Evolutionary conservation across 2,113 vertebrate species (phyloP).

Genomic region (Rhagologus leucostigma): DNA sequence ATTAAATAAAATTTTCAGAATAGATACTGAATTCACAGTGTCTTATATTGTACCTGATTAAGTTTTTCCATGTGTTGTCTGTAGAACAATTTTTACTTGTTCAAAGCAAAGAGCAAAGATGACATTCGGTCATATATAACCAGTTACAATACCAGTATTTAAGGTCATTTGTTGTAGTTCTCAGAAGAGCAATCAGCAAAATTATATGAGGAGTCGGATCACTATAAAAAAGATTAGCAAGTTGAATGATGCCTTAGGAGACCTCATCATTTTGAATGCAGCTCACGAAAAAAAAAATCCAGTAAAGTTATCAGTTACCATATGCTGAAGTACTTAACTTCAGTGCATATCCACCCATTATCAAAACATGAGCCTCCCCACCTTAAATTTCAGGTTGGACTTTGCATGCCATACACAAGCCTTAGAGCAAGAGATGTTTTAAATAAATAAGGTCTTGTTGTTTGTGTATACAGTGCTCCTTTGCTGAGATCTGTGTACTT

Average conservation of each 20-base stretch:
- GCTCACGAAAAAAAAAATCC: background rate
- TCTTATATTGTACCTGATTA: background rate
- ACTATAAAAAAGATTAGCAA: background rate
- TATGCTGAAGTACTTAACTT: background rate
- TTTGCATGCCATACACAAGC: constrained; percentile 28
- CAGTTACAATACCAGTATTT: background rate
- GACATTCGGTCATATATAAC: background rate
- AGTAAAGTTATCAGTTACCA: background rate
- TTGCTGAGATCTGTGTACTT: background rate
- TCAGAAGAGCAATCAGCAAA: background rate
- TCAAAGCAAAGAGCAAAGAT: background rate
- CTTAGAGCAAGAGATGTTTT: constrained; percentile 32
- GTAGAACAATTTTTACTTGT: background rate
- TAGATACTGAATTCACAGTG: background rate
- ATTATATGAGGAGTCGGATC: background rate
- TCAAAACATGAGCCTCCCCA: background rate
- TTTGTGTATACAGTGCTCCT: constrained; percentile 31
- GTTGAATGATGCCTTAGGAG: background rate
- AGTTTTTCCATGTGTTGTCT: background rate
- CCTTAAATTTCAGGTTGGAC: constrained; percentile 21
- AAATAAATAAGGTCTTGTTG: constrained; percentile 56
- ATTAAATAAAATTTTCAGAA: background rate
- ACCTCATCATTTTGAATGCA: background rate
- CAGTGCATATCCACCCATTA: background rate
- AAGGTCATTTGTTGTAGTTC: background rate